Conservation (phyloP, 2,888 invertebrate genomes). For the Plebejus melissa region DNA sequence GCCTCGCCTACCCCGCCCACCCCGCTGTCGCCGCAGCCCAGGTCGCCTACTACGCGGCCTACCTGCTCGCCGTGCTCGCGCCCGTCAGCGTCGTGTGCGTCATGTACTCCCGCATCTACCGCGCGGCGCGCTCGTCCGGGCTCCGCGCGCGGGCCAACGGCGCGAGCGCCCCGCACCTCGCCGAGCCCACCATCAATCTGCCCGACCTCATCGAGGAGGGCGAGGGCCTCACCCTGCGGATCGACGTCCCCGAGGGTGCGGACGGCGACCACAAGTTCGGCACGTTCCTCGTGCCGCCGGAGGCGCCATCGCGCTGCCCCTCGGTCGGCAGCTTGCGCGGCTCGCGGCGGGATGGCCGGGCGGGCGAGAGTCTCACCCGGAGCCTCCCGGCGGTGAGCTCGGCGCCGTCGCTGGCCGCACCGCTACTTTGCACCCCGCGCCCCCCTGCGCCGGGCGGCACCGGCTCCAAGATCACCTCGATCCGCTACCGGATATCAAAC, state of each 20-base stretch:
- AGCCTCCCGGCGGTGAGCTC: constrained; percentile 73
- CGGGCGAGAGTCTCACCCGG: constrained; percentile 60
- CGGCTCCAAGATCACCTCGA: constrained; percentile 84
- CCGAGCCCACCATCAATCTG: constrained; percentile 64
- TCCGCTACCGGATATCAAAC: constrained; percentile 89
- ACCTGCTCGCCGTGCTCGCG: constrained; percentile 56
- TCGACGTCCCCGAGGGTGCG: constrained; percentile 57
- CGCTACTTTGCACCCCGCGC: constrained; percentile 53
- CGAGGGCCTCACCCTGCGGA: constrained; percentile 67
- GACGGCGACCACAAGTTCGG: constrained; percentile 63
- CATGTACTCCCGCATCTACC: constrained; percentile 86
- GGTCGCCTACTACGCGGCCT: constrained; percentile 60
- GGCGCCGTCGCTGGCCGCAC: constrained; percentile 71
- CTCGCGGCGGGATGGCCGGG: constrained; percentile 64
- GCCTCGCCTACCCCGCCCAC: constrained; percentile 55
- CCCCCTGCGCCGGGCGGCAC: constrained; percentile 67
- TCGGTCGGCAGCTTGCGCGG: constrained; percentile 68
- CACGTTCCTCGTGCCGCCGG: constrained; percentile 68
- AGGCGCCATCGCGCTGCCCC: constrained; percentile 65
- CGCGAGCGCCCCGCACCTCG: constrained; percentile 73
- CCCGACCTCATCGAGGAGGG: constrained; percentile 66
- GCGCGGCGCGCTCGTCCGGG: constrained; percentile 86
- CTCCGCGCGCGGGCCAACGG: constrained; percentile 68
- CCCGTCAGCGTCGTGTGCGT: constrained; percentile 83
- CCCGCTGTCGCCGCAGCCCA: constrained; percentile 55